phyloP scores from a whole-genome alignment of 1,140 invertebrate species.

The Drosophila tristis region DNA sequence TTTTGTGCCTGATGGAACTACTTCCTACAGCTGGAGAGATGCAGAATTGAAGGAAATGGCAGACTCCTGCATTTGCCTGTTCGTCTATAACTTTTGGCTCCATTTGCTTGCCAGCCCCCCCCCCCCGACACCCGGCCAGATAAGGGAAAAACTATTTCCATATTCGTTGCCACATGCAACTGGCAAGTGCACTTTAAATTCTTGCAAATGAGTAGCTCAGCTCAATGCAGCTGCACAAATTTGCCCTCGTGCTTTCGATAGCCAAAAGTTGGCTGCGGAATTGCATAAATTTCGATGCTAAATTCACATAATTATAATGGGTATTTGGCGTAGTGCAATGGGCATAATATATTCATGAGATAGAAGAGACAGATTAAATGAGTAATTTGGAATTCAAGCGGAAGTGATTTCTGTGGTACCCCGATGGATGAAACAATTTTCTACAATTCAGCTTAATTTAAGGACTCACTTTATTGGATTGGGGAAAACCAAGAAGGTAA shows the following conservation, averaged over 20 bases:
- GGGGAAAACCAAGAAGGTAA: no score
- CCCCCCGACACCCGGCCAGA: conserved; percentile 25
- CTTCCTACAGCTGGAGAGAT: not conserved
- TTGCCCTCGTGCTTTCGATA: conserved; percentile 20
- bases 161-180: conserved; percentile 52
- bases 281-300: conserved; percentile 4
- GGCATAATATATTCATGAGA: no score
- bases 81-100: conserved; percentile 66
- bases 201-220: conserved; percentile 77
- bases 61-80: conserved; percentile 44
- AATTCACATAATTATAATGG: not conserved
- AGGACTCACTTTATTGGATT: no score
- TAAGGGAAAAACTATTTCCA: conserved; percentile 68
- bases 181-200: conserved; percentile 83
- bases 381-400: no score
- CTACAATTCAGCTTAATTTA: no score
- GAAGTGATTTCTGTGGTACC: no score
- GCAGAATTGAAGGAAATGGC: conserved; percentile 44
- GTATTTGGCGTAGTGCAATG: no score
- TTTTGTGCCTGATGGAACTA: conserved; percentile 17
- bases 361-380: no score
- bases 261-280: conserved; percentile 11
- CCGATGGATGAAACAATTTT: no score
- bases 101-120: conserved; percentile 54
- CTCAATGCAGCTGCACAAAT: conserved; percentile 40